phyloP scores from a whole-genome alignment of 2,797 vertebrate species.

The Cetoscarus ocellatus region DNA sequence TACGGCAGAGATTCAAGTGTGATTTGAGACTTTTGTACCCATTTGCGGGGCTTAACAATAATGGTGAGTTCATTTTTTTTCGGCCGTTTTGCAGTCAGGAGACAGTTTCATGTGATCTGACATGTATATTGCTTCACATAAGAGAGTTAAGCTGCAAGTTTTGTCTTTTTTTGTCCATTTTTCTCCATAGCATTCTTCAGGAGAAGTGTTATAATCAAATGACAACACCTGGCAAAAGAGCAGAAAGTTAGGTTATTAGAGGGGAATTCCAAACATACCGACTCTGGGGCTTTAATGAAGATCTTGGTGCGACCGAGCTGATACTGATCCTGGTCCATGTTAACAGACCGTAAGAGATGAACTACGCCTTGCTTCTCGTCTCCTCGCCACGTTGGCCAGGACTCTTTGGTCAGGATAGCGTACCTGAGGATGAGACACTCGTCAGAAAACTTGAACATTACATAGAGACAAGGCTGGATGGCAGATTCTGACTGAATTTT shows the following conservation, averaged over 20 bases:
- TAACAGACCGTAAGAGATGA: constrained; percentile 93
- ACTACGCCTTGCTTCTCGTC: constrained; percentile 96
- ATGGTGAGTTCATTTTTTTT: constrained; percentile 38
- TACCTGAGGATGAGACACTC: constrained; percentile 84
- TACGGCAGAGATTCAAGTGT: constrained; percentile 37
- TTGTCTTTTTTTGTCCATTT: constrained; percentile 17
- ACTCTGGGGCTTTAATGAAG: constrained; percentile 98
- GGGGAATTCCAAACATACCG: constrained; percentile 80
- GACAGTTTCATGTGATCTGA: constrained; percentile 14
- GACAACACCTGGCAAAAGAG: neutral
- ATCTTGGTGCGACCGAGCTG: constrained; percentile 95
- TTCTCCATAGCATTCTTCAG: neutral
- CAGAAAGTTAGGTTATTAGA: no score
- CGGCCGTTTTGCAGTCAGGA: constrained; percentile 17
- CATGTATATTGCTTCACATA: neutral
- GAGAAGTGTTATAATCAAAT: neutral
- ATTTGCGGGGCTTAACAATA: constrained; percentile 73
- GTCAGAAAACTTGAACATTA: neutral
- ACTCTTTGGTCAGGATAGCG: constrained; percentile 96
- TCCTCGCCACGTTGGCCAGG: constrained; percentile 96
- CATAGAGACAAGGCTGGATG: neutral
- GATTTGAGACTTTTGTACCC: constrained; percentile 63
- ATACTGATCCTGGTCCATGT: constrained; percentile 97
- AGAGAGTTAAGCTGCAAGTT: constrained; percentile 7
- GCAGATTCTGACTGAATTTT: neutral